Base-by-base conservation (phyloP, 2,888 invertebrate genomes). In the Hirtodrosophila duncani region DNA sequence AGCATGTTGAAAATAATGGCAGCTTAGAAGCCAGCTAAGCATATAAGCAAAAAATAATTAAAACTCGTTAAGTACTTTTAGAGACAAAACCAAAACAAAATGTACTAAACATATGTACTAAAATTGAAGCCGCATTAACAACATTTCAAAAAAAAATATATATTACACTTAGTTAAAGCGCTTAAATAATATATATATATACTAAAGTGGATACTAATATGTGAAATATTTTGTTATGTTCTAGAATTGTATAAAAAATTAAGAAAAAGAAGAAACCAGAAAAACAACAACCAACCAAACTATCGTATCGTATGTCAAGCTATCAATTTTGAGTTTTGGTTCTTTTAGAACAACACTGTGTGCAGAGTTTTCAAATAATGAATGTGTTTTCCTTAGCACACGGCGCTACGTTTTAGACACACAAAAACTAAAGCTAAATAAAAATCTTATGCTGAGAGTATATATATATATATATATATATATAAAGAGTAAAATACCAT, bases 381-480 rank as follows among this genome's bases (percentile, higher is more conserved):
- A n/a, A 43, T 58, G 48, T 52, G 56, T 69, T 69, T 74, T 48
- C 52, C 50, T 74, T 56, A 55, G 75, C 75, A 70, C 70, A 74
- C 58, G 44, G 50, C 71, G 48, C 52, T 58, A 48, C 48, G 52
- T 60, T 44, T 60, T 60, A 65, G 62, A 38, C 57, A 55, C 61
- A 43, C 24, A 26, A 24, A 38, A 14, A 18, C 24, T 34, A 29
- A 24, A 29, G 36, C 21, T n/a, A n/a, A n/a, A n/a, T n/a, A n/a
- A 69, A 74, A 71, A 71, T 71, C 70, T 71, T 78, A 78, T 71
- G 78, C 78, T 71, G 71, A 71, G 70, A 65, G 78, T 72, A 65
- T 72, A 67, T n/a, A n/a, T n/a, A n/a, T n/a, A n/a, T n/a, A n/a
- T n/a, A n/a, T n/a, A n/a, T n/a, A n/a, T n/a, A n/a, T n/a, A n/a